Evolutionary conservation across 2,113 vertebrate genomes (phyloP).

Genomic region (Rhineura floridana): DNA sequence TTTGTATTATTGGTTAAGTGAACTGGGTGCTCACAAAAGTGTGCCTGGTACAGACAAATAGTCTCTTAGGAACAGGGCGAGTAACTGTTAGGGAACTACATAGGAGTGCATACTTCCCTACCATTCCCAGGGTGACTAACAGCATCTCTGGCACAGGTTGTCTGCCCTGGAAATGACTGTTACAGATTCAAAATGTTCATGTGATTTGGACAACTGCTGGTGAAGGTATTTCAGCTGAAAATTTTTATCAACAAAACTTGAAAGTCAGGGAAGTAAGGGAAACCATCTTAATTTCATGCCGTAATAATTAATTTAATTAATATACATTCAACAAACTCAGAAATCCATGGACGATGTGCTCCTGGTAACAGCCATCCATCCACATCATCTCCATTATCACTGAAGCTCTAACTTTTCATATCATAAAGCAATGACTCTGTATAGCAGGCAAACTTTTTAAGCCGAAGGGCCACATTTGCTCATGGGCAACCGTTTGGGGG

Average conservation of each 20-base stretch:
- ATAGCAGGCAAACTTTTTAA: no score
- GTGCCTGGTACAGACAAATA: neutral
- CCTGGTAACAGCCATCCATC: neutral
- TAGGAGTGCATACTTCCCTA: neutral
- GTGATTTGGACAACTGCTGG: neutral
- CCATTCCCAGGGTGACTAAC: neutral
- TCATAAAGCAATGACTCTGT: neutral
- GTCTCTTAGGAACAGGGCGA: neutral
- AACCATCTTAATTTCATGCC: neutral
- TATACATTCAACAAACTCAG: neutral
- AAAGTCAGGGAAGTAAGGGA: neutral
- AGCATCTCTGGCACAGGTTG: neutral
- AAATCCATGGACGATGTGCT: neutral
- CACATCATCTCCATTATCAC: neutral
- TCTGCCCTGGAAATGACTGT: neutral
- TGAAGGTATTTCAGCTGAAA: neutral
- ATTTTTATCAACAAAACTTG: neutral
- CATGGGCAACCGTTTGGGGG: no score
- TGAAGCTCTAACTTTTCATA: neutral
- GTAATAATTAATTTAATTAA: neutral
- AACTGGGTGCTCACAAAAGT: neutral
- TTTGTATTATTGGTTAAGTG: constrained; percentile 22
- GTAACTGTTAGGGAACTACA: neutral
- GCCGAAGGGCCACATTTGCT: no score
- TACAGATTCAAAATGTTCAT: neutral